Conservation (phyloP, 2,888 invertebrate species). For the Drosophila infuscata region DNA sequence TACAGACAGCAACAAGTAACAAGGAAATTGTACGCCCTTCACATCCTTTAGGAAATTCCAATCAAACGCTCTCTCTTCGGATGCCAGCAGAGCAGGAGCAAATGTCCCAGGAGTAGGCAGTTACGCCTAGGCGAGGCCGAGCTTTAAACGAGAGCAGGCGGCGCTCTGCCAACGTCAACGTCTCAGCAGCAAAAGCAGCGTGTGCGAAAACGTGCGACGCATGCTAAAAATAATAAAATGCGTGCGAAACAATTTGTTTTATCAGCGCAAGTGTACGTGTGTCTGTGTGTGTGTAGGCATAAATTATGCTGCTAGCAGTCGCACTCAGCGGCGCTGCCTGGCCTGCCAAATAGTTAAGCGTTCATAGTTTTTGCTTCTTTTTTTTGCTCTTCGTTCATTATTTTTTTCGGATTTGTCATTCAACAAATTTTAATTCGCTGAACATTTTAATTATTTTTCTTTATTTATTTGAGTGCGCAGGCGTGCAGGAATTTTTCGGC, state of each 20-base stretch:
- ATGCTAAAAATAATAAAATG: conserved; percentile 69
- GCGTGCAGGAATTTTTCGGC: conserved; percentile 71
- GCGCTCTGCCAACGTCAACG: conserved; percentile 29
- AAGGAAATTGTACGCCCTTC: not conserved
- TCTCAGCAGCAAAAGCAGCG: conserved; percentile 37
- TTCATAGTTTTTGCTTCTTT: conserved; percentile 26
- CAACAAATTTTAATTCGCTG: conserved; percentile 67
- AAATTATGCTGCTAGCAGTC: conserved; percentile 56
- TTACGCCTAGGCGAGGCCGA: conserved; percentile 49
- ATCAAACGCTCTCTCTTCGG: not conserved
- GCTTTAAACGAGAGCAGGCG: conserved; percentile 65
- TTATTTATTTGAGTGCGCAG: conserved; percentile 37
- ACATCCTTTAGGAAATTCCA: not conserved
- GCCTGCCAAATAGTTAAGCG: conserved; percentile 41
- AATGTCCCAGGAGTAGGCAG: conserved; percentile 16
- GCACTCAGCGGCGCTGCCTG: conserved; percentile 28
- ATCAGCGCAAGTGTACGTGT: conserved; percentile 13
- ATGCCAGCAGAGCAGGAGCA: not conserved
- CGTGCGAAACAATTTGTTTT: conserved; percentile 71
- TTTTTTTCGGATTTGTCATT: conserved; percentile 60
- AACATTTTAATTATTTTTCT: conserved; percentile 69
- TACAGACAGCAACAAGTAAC: not conserved
- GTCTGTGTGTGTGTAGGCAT: conserved; percentile 27
- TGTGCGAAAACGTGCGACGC: conserved; percentile 66
- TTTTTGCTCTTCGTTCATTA: conserved; percentile 12